Base-by-base conservation (phyloP, 2,888 invertebrate species). In the Hirtodrosophila trivittata region DNA sequence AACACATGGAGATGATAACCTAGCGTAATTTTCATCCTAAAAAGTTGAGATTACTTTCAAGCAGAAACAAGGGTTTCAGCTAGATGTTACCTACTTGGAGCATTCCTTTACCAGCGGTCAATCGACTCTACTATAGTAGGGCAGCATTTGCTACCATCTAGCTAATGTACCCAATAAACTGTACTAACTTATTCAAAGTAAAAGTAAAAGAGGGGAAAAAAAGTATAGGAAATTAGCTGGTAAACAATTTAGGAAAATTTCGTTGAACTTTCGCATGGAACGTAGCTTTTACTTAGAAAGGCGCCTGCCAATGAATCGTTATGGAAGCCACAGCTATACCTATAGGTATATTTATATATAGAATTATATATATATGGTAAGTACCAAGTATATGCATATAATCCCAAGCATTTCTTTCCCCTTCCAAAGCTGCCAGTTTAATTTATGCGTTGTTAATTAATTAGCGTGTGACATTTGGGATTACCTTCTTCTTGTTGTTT, bases 391-490 rank as follows among this genome's bases (percentile, higher is more conserved):
- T 28, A 9, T 9, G n/a, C 13, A 21, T 66, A 10, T 10, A 46
- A 16, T 14, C 32, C 18, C 47, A 45, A 25, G 28, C 18, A 32
- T 52, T 63, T 38, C 7, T 28, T 28, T n/a, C 28, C 28, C 28
- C 28, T 13, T 10, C 26, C 32, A 21, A 21, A 21, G 18, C 43
- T 12, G 43, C 30, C 33, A 52, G 30, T 33, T 59, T 60, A 45
- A 60, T 52, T 50, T 56, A 66, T 60, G 59, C 56, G 33, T 32
- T 37, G 62, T 32, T 67, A 78, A 85, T 81, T 82, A 78, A 85
- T 85, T 83, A 73, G 60, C 62, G 75, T 64, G 68, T 73, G 78
- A 75, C 83, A 80, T 74, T 82, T 73, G 62, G 67, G 64, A 73
- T 73, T 73, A 70, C 47, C 43, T 43, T 46, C 35, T 59, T 60